Conservation (phyloP, 2,113 vertebrate genomes). For the Puma concolor region DNA sequence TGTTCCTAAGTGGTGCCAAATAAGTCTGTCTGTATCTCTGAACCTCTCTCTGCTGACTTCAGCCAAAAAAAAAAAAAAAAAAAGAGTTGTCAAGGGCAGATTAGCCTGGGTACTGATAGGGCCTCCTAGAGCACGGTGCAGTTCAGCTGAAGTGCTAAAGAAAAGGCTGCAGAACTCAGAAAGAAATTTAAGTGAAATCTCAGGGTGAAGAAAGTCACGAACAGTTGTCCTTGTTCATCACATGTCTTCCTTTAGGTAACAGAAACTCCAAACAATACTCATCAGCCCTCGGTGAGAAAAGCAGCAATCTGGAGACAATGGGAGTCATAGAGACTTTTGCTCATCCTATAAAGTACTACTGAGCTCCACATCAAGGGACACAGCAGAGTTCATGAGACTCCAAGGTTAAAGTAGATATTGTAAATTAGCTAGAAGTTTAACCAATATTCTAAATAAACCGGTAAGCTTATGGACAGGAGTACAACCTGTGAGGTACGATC, state of each 20-base stretch:
- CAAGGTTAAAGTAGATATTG: not conserved
- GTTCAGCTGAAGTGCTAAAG: not conserved
- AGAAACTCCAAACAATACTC: not conserved
- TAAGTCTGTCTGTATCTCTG: not conserved
- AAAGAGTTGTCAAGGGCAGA: not conserved
- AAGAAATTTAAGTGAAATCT: not conserved
- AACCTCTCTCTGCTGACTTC: not conserved
- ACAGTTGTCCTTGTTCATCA: not conserved
- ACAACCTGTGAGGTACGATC: not conserved
- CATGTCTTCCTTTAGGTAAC: not conserved
- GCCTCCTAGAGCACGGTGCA: not conserved
- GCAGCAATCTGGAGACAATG: not conserved
- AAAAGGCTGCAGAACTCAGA: not conserved
- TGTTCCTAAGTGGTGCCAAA: not conserved
- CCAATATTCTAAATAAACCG: not conserved
- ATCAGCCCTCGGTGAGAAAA: not conserved
- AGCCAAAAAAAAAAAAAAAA: not conserved
- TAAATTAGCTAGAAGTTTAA: constrained; percentile 40
- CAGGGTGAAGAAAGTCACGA: not conserved
- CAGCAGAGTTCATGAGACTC: not conserved
- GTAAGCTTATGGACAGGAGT: constrained; percentile 12
- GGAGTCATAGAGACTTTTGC: not conserved
- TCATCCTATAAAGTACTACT: not conserved
- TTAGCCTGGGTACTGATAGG: not conserved
- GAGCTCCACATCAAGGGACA: not conserved